Percentiles rank a stretch among this genome's conserved stretches.
Evolutionary conservation across 23 tunicate genomes (phyloP).

Genomic region (Ascidia mentula): DNA sequence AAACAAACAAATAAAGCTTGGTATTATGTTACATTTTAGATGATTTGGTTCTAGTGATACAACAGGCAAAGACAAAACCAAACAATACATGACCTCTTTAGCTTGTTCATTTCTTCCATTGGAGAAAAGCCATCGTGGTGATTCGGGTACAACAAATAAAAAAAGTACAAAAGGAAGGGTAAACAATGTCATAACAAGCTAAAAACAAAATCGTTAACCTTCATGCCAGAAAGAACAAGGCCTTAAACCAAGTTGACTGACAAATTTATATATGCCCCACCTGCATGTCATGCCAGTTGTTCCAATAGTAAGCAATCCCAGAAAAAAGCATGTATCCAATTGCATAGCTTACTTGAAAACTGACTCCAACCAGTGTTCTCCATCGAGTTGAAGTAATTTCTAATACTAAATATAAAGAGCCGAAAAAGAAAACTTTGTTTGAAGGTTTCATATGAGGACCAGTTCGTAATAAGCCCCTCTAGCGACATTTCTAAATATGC

Average conservation of each 20-base stretch:
- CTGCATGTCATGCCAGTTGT: conserved; percentile 76
- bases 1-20: too few relatives aligned
- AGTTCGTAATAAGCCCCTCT: too few relatives aligned
- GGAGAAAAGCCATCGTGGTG: conserved; percentile 66
- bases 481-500: too few relatives aligned
- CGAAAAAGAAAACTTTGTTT: not conserved
- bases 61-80: too few relatives aligned
- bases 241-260: too few relatives aligned
- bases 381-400: conserved; percentile 47
- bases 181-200: conserved; percentile 31
- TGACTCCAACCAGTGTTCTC: conserved; percentile 61
- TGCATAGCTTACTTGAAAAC: conserved; percentile 63
- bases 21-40: not conserved
- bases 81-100: conserved; percentile 48
- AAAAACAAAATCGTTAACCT: not conserved
- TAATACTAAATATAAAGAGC: conserved; percentile 44
- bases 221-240: too few relatives aligned
- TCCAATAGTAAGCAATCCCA: conserved; percentile 72
- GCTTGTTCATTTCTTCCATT: conserved; percentile 45
- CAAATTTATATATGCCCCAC: too few relatives aligned
- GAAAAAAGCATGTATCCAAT: conserved; percentile 81
- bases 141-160: conserved; percentile 64
- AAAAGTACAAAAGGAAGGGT: conserved; percentile 50
- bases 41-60: not conserved
- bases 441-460: too few relatives aligned